Evolutionary conservation across 2,888 invertebrate genomes (phyloP).

Genomic region (Aethes cnicana): DNA sequence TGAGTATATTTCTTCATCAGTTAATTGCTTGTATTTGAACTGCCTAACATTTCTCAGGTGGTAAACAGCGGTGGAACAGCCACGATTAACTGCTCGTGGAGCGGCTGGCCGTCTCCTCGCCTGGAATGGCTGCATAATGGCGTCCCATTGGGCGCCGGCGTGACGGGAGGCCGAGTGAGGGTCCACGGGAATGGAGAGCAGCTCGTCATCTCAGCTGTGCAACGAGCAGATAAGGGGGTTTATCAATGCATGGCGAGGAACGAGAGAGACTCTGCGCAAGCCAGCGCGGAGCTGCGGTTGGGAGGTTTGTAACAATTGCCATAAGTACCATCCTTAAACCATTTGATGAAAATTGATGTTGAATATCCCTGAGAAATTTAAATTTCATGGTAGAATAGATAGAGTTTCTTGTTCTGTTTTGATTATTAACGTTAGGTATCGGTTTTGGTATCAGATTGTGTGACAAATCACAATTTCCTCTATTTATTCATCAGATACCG

Average conservation of each 20-base stretch:
- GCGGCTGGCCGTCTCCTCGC: slow-evolving; percentile 87
- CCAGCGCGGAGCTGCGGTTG: slow-evolving; percentile 88
- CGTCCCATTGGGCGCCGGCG: slow-evolving; percentile 80
- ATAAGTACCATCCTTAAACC: not conserved
- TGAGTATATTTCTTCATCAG: too few species aligned
- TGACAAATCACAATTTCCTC: not conserved
- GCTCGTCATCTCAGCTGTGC: slow-evolving; percentile 79
- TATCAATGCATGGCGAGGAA: slow-evolving; percentile 94
- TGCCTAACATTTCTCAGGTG: slow-evolving; percentile 69
- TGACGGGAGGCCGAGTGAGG: slow-evolving; percentile 64
- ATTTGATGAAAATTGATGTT: too few species aligned
- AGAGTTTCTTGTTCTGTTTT: too few species aligned
- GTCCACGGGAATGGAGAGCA: slow-evolving; percentile 61
- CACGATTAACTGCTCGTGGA: slow-evolving; percentile 92
- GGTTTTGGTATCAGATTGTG: not conserved
- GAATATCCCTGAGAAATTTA: too few species aligned
- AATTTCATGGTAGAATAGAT: too few species aligned
- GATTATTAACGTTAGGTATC: too few species aligned
- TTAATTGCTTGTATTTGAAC: too few species aligned
- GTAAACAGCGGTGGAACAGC: slow-evolving; percentile 93
- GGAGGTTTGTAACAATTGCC: slow-evolving; percentile 86
- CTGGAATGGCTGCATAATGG: slow-evolving; percentile 90
- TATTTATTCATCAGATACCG: slow-evolving; percentile 83
- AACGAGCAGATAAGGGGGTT: slow-evolving; percentile 91
- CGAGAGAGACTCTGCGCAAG: slow-evolving; percentile 90